Percentiles rank a stretch among this genome's conserved stretches.
Conservation (phyloP, 2,113 vertebrate genomes). For the Urocolius indicus region DNA sequence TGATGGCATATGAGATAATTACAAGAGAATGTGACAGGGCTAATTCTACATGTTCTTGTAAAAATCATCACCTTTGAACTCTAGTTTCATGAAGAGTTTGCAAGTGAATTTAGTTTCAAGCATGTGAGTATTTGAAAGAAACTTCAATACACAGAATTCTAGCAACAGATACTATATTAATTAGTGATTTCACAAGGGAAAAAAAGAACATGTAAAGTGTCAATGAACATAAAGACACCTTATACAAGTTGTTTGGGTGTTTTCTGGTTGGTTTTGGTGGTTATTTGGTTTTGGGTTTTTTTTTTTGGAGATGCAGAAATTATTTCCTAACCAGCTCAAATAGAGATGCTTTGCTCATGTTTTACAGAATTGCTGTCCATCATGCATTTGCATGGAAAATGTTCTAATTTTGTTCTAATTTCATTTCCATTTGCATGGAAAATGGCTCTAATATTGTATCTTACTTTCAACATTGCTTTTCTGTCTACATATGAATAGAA, state of each 20-base stretch:
- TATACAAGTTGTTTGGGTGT: not conserved
- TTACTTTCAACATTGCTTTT: not conserved
- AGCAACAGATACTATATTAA: not conserved
- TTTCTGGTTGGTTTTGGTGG: not conserved
- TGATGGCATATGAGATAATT: not conserved
- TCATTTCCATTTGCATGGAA: too few species aligned
- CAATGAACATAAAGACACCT: not conserved
- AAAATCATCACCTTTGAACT: not conserved
- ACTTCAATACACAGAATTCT: not conserved
- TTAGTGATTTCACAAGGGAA: not conserved
- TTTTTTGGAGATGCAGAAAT: not conserved
- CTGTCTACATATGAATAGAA: not conserved
- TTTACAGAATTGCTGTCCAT: not conserved
- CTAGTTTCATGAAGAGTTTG: not conserved
- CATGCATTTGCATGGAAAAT: not conserved
- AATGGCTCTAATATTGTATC: not conserved
- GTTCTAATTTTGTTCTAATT: too few species aligned
- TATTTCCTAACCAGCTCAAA: not conserved
- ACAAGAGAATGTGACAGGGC: not conserved
- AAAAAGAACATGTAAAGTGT: not conserved
- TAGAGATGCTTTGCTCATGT: not conserved
- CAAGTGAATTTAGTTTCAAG: not conserved
- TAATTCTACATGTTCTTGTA: not conserved
- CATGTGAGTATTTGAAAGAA: not conserved
- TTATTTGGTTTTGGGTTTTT: not conserved